phyloP scores from a whole-genome alignment of 2,888 invertebrate species.

The Cecidostiba fungosa region DNA sequence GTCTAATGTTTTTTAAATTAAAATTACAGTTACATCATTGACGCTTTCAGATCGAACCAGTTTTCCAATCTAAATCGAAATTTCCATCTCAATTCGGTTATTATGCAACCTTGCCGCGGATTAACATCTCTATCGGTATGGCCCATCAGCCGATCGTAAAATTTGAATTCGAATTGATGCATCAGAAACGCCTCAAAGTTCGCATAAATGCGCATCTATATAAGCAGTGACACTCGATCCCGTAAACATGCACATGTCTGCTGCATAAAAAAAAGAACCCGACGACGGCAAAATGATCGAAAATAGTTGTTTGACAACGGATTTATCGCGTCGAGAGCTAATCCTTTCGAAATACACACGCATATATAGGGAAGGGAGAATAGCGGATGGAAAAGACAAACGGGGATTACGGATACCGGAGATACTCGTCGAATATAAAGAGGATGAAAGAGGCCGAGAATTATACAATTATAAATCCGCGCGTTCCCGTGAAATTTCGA shows the following conservation, averaged over 20 bases:
- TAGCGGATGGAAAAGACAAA: background rate
- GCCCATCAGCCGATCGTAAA: background rate
- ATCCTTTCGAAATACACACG: slow-evolving; percentile 11
- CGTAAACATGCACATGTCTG: background rate
- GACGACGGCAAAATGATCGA: slow-evolving; percentile 17
- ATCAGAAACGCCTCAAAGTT: background rate
- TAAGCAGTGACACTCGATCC: background rate
- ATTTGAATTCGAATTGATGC: background rate
- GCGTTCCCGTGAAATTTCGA: background rate
- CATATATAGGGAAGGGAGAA: background rate
- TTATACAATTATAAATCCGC: background rate
- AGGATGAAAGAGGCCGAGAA: background rate
- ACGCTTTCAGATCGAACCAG: background rate
- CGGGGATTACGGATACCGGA: background rate
- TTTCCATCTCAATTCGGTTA: too few relatives aligned
- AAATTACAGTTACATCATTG: background rate
- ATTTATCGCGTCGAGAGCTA: slow-evolving; percentile 19
- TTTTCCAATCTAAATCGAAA: too few relatives aligned
- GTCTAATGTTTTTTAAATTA: background rate
- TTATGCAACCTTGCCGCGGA: background rate
- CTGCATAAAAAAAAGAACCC: background rate
- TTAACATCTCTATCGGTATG: slow-evolving; percentile 3
- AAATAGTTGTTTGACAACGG: slow-evolving; percentile 40
- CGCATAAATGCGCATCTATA: background rate
- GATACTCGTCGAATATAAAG: background rate